Conservation (phyloP, 2,113 vertebrate genomes). For the Chrysochloris asiatica region DNA sequence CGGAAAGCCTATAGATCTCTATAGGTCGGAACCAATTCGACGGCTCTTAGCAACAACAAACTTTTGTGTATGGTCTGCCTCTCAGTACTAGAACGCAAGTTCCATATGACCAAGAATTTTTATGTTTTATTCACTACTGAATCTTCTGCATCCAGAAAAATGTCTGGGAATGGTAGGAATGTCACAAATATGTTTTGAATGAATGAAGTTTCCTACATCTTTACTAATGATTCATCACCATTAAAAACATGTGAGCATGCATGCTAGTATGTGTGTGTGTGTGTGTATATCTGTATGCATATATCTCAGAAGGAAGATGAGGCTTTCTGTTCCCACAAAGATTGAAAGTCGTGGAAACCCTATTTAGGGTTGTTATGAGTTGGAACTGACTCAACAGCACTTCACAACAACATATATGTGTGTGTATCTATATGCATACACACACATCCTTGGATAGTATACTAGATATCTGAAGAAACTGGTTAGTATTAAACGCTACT, state of each 20-base stretch:
- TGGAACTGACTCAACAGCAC: too few relatives aligned
- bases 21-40: too few relatives aligned
- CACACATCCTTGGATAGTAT: not conserved
- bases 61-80: not conserved
- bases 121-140: not conserved
- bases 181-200: not conserved
- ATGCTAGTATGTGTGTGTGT: not conserved
- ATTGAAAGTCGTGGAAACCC: too few relatives aligned
- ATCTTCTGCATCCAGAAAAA: not conserved
- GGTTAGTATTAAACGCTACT: not conserved
- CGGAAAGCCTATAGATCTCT: too few relatives aligned
- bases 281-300: not conserved
- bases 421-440: not conserved
- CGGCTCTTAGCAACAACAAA: too few relatives aligned
- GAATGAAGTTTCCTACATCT: not conserved
- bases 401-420: too few relatives aligned
- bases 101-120: not conserved
- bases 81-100: not conserved
- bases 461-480: not conserved
- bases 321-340: too few relatives aligned
- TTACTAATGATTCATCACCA: not conserved
- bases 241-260: not conserved
- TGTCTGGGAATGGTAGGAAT: not conserved
- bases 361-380: too few relatives aligned
- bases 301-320: too few relatives aligned